Base-by-base conservation (phyloP, 1,140 invertebrate species). In the Caenorhabditis inopinata region DNA sequence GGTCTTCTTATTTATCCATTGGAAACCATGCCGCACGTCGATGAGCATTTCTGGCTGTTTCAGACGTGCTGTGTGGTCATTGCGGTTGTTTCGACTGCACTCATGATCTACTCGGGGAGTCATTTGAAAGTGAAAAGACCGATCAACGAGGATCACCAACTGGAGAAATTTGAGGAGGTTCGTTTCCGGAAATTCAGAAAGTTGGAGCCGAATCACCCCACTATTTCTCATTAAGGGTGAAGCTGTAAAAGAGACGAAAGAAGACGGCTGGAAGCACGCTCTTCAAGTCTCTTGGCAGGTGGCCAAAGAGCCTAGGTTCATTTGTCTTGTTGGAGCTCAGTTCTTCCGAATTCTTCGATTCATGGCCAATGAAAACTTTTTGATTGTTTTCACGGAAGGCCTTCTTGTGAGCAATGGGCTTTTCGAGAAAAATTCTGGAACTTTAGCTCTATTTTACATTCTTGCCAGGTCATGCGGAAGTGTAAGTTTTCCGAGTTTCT, bases 121-220 rank as follows among this genome's bases (percentile, higher is more conserved):
- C 62, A 81, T 23, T 74, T 89, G 80, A 85, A 84, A 12, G 79
- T 85, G 74, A 87, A 89, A 29, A 78, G 86, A 45, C 85, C 87
- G 27, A 88, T 88, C 21, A 42, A 85, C 14, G 51, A 79, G 23
- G 68, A 85, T 21, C 42, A 77, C 27, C 78, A 82, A 46, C 32
- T 49, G 32, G 68, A 81, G 29, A 73, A 81, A 25, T 62, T 80
- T 68, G 29, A 82, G 35, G 27, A 51, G 46, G 21, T 51, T 45
- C 45, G 46, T 35, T n/a, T n/a, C n/a, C n/a, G n/a, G n/a, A n/a
- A n/a, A n/a, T n/a, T n/a, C n/a, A n/a, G n/a, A n/a, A n/a, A n/a
- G n/a, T n/a, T n/a, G n/a, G n/a, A n/a, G n/a, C n/a, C n/a, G 78
- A 48, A 81, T 81, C 0, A 45, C 21, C 48, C 7, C 7, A 16